phyloP scores from a whole-genome alignment of 1,140 invertebrate species.

The Rhynchophorus ferrugineus region DNA sequence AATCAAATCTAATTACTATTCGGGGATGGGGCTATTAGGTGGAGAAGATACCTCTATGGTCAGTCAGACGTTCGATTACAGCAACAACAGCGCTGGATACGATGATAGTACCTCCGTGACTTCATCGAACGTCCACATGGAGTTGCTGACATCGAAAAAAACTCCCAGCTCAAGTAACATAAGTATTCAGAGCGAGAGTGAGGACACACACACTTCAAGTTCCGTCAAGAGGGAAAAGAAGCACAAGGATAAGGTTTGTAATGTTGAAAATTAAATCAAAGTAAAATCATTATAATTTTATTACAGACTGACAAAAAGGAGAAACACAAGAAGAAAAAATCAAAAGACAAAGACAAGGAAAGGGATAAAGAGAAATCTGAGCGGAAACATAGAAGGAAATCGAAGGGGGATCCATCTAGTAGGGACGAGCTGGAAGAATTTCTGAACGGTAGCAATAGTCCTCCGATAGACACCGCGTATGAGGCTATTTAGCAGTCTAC shows the following conservation, averaged over 20 bases:
- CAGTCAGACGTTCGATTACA: constrained; percentile 44
- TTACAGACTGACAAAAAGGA: constrained; percentile 51
- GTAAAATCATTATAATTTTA: constrained; percentile 4
- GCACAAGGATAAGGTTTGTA: constrained; percentile 47
- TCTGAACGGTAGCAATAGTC: constrained; percentile 48
- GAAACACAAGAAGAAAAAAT: constrained; percentile 44
- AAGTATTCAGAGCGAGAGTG: constrained; percentile 41
- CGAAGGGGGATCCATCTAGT: constrained; percentile 39
- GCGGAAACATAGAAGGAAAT: constrained; percentile 41
- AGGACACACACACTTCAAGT: constrained; percentile 32
- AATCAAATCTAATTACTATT: background rate
- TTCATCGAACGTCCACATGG: constrained; percentile 50
- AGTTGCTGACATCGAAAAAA: constrained; percentile 44
- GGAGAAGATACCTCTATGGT: constrained; percentile 50
- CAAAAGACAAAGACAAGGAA: constrained; percentile 44
- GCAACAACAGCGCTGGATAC: constrained; percentile 45
- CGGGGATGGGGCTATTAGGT: constrained; percentile 19
- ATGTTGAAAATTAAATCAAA: background rate
- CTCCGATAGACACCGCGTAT: constrained; percentile 46
- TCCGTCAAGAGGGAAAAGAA: constrained; percentile 46
- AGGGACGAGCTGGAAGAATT: constrained; percentile 60
- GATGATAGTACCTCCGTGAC: constrained; percentile 45
- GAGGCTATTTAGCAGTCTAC: constrained; percentile 46
- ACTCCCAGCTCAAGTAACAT: constrained; percentile 43
- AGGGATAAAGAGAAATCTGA: constrained; percentile 39